A percentile compares a stretch with the other conserved stretches of the same genome.
phyloP scores from a whole-genome alignment of 2,113 vertebrate genomes.

The Tyto alba region DNA sequence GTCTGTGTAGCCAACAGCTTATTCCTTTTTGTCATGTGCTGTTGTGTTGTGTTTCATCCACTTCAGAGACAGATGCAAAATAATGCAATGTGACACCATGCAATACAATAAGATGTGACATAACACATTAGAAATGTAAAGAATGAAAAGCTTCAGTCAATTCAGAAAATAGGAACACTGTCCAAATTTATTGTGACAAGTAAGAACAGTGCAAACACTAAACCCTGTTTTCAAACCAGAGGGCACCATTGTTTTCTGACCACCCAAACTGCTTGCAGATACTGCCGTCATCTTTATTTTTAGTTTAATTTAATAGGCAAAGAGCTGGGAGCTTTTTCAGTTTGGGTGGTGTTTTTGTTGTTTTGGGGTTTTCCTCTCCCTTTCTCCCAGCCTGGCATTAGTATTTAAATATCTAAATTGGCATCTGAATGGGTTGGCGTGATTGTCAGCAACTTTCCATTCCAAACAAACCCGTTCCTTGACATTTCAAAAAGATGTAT shows the following conservation, averaged over 20 bases:
- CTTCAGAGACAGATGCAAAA: not conserved
- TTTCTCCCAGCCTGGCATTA: not conserved
- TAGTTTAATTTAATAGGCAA: not conserved
- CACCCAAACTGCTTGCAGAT: constrained; percentile 40
- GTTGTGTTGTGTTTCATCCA: constrained; percentile 42
- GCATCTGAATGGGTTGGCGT: constrained; percentile 12
- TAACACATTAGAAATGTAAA: constrained; percentile 55
- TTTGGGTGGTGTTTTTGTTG: not conserved
- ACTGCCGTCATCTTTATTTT: constrained; percentile 49
- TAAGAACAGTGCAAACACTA: constrained; percentile 17
- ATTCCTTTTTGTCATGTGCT: constrained; percentile 4
- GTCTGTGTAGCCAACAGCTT: not conserved
- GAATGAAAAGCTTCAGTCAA: constrained; percentile 54
- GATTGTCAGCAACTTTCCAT: constrained; percentile 28
- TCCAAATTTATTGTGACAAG: constrained; percentile 58
- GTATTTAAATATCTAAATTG: constrained; percentile 46
- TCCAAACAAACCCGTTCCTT: constrained; percentile 34
- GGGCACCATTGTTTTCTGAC: constrained; percentile 28
- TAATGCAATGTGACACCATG: constrained; percentile 42
- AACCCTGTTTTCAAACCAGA: constrained; percentile 54
- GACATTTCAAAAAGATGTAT: constrained; percentile 55
- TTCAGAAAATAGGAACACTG: constrained; percentile 14
- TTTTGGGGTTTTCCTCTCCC: not conserved
- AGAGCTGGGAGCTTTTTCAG: not conserved
- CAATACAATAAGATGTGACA: constrained; percentile 57